Conservation (phyloP, 37 sponge, comb jelly and placozoan genomes). For the Cladorhizidae sp. region DNA sequence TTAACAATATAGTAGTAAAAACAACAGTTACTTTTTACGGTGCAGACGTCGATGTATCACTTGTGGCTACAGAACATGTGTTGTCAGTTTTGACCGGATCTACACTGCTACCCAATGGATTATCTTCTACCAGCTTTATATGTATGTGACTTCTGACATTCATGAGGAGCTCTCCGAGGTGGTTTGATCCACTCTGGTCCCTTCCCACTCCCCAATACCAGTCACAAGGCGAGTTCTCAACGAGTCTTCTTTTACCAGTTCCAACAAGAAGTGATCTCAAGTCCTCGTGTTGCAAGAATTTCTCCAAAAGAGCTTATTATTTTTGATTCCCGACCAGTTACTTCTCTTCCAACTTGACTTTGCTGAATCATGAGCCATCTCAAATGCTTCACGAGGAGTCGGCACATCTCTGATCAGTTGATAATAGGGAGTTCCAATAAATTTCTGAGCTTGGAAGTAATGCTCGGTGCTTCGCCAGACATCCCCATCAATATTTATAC, state of each 20-base stretch:
- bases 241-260: conserved; percentile 43
- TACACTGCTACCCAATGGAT: no score
- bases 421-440: conserved; percentile 73
- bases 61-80: no score
- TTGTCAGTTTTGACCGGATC: no score
- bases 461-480: conserved; percentile 80
- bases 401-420: conserved; percentile 24
- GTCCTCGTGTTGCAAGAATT: conserved; percentile 57
- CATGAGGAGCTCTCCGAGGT: conserved; percentile 71
- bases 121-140: no score
- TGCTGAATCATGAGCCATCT: conserved; percentile 30
- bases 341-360: conserved; percentile 41
- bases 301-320: conserved; percentile 43
- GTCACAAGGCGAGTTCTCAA: conserved; percentile 74
- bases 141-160: conserved; percentile 29
- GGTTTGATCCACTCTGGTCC: conserved; percentile 70
- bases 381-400: conserved; percentile 68
- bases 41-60: no score
- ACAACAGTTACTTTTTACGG: no score
- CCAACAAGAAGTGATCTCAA: conserved; percentile 33
- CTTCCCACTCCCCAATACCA: conserved; percentile 86
- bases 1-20: no score
- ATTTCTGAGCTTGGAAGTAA: conserved; percentile 89
- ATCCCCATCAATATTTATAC: conserved; percentile 35
- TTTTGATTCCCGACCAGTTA: conserved; percentile 78